Base-by-base conservation (phyloP, 2,888 invertebrate species). In the Leucophenga maculata region DNA sequence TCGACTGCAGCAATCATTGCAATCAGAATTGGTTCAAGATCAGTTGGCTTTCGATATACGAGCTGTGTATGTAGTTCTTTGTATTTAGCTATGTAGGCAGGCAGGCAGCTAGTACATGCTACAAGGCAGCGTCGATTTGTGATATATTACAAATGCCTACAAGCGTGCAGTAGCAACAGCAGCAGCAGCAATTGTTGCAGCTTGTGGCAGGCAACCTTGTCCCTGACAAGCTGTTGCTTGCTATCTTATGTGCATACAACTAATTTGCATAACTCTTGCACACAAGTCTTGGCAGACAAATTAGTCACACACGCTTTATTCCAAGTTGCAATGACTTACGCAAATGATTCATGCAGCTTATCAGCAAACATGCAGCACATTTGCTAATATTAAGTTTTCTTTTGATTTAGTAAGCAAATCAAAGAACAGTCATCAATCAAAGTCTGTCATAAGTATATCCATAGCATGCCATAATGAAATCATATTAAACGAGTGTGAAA, bases 1-100 rank as follows among this genome's bases (percentile, higher is more conserved):
- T 39, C 39, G 39, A 26, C 44, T 9, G 26, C 18, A 60, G 44
- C 32, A 39, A 31, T 32, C 31, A 20, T 44, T 80, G 79, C 81
- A 74, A 76, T 78, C 75, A 79, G 77, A 83, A 82, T 81, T 82
- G 78, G 81, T 80, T 81, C 84, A 81, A 81, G 81, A 81, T 81
- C 81, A 81, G 72, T 76, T 66, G 71, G 69, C 64, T 72, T 76
- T 39, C 71, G 26, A 32, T 13, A 54, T 54, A 20, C n/a, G 13
- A 13, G 18, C 39, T 55, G 57, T 69, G 64, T 64, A 66, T 66
- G 18, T 55, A n/a, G n/a, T 8, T 50, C n/a, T n/a, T 6, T 4
- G 31, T 57, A 18, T 54, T 2, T 54, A 0, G 16, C 11, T 8
- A 54, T 62, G 54, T 55, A 60, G 55, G 22, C n/a, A 46, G 14